Conservation (phyloP, 2,797 vertebrate species). For the Galagoides demidoff region DNA sequence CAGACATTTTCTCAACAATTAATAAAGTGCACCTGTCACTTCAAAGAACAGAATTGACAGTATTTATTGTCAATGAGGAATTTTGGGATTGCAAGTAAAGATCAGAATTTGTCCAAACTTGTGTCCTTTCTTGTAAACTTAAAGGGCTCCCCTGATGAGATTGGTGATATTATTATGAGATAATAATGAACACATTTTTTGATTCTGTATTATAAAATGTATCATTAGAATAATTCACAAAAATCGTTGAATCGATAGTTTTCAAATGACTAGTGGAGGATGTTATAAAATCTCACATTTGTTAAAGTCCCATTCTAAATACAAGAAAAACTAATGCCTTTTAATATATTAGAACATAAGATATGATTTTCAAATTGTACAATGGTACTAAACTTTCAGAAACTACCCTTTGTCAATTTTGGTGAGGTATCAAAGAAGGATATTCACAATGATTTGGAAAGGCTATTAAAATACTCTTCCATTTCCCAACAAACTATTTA, state of each 20-base stretch:
- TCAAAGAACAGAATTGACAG: neutral
- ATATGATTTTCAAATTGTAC: neutral
- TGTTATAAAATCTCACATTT: neutral
- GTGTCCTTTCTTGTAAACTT: neutral
- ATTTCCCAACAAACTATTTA: neutral
- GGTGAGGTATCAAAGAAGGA: neutral
- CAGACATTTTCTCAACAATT: neutral
- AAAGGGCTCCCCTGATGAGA: neutral
- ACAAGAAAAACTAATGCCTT: neutral
- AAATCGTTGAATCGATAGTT: neutral
- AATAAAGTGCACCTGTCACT: neutral
- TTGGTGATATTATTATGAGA: neutral
- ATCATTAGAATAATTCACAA: neutral
- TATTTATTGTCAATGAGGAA: neutral
- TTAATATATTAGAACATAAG: neutral
- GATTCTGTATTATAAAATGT: neutral
- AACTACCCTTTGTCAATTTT: neutral
- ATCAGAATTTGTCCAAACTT: neutral
- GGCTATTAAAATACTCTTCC: neutral
- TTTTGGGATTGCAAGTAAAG: neutral
- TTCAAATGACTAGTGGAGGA: neutral
- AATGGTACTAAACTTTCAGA: conserved; percentile 1
- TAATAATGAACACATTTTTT: neutral
- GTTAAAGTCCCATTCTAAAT: neutral
- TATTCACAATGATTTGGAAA: conserved; percentile 33